Conservation (phyloP, 2,888 invertebrate species). For the Hypolimnas misippus region DNA sequence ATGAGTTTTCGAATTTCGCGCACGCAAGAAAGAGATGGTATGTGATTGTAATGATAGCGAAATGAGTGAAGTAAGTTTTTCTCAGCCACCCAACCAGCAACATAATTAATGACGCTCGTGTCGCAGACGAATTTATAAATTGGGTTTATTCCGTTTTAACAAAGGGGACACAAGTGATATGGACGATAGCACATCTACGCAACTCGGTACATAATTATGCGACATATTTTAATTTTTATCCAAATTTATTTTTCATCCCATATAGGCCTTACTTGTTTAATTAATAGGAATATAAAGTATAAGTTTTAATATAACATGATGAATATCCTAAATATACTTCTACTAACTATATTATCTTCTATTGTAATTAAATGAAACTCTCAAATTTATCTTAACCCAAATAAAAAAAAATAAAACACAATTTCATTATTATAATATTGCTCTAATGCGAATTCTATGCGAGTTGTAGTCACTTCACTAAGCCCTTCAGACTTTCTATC, state of each 20-base stretch:
- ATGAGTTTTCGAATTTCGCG: slow-evolving; percentile 44
- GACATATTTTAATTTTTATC: neutral
- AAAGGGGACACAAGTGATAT: slow-evolving; percentile 73
- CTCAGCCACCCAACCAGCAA: slow-evolving; percentile 84
- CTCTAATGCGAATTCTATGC: no score
- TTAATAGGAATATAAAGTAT: no score
- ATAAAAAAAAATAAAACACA: no score
- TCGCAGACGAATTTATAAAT: slow-evolving; percentile 83
- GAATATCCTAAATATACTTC: no score
- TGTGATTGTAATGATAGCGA: slow-evolving; percentile 78
- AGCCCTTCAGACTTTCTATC: no score
- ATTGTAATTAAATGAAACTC: no score
- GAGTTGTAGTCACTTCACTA: no score
- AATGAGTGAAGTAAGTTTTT: slow-evolving; percentile 84
- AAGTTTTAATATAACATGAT: no score
- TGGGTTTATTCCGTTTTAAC: slow-evolving; percentile 78
- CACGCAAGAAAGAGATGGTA: slow-evolving; percentile 67
- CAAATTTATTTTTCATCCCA: neutral
- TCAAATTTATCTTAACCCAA: no score
- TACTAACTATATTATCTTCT: no score
- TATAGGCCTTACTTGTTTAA: no score
- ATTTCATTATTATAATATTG: no score
- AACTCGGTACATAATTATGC: slow-evolving; percentile 59
- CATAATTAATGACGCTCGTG: slow-evolving; percentile 83
- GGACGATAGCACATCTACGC: slow-evolving; percentile 61